phyloP scores from a whole-genome alignment of 1,140 invertebrate species.

The Orussus abietinus region DNA sequence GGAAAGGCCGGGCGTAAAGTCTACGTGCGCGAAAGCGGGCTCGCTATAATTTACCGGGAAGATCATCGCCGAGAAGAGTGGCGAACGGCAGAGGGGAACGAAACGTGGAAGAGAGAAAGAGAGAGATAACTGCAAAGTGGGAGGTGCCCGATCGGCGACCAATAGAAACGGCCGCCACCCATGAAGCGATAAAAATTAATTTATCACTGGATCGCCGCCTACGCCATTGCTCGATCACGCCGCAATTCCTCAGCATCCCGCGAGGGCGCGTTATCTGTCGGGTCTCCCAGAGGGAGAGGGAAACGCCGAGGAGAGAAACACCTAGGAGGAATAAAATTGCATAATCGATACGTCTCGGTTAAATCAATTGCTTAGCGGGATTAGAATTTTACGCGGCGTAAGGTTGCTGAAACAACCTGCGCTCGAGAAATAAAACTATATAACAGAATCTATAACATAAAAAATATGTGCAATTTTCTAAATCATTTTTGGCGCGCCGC shows the following conservation, averaged over 20 bases:
- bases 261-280: conserved; percentile 31
- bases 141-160: conserved; percentile 36
- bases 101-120: conserved; percentile 21
- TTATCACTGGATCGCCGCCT: conserved; percentile 40
- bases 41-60: background rate
- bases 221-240: conserved; percentile 33
- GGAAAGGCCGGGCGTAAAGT: too few species aligned
- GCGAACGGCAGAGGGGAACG: background rate
- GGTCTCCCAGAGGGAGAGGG: conserved; percentile 3
- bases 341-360: too few species aligned
- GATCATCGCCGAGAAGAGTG: background rate
- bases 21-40: too few species aligned
- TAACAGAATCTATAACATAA: too few species aligned
- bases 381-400: too few species aligned
- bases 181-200: conserved; percentile 44
- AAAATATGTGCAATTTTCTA: too few species aligned
- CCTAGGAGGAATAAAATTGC: background rate
- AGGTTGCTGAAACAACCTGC: too few species aligned
- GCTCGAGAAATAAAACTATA: too few species aligned
- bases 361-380: too few species aligned
- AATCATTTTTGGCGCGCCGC: too few species aligned
- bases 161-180: conserved; percentile 42
- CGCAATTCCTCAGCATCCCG: conserved; percentile 23
- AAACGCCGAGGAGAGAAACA: background rate
- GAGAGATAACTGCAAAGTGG: conserved; percentile 25